phyloP scores from a whole-genome alignment of 2,797 vertebrate species.

The Ispidina lecontei region DNA sequence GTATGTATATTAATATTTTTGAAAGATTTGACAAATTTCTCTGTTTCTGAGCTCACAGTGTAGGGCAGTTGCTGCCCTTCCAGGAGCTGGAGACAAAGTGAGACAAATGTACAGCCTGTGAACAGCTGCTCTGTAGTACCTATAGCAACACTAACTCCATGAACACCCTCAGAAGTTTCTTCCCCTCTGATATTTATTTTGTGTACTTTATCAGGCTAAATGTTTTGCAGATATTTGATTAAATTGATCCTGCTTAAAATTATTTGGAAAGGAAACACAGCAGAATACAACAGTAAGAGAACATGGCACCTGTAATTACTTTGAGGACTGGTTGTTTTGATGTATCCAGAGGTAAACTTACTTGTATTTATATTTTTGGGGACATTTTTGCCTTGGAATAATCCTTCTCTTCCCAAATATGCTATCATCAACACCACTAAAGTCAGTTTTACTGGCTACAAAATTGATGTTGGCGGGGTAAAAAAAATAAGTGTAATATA shows the following conservation, averaged over 20 bases:
- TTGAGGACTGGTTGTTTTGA: not conserved
- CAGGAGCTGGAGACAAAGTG: not conserved
- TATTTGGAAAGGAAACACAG: not conserved
- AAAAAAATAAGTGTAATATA: accelerated
- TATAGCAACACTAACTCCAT: not conserved
- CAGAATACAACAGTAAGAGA: not conserved
- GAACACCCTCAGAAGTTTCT: not conserved
- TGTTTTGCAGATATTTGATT: not conserved
- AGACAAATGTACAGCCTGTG: not conserved
- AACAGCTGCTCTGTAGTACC: not conserved
- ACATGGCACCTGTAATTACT: not conserved
- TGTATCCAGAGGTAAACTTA: not conserved
- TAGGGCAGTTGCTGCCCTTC: not conserved
- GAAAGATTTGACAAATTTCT: not conserved
- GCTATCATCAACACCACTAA: not conserved
- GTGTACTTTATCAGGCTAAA: not conserved
- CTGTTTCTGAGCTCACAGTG: not conserved
- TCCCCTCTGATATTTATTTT: not conserved
- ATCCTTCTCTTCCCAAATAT: not conserved
- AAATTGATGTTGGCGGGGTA: accelerated
- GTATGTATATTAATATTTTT: not conserved
- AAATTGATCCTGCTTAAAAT: not conserved
- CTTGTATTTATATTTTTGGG: not conserved
- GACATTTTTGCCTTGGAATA: not conserved
- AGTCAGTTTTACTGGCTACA: not conserved